Conservation (phyloP, 2,888 invertebrate genomes). For the Xestia ashworthii region DNA sequence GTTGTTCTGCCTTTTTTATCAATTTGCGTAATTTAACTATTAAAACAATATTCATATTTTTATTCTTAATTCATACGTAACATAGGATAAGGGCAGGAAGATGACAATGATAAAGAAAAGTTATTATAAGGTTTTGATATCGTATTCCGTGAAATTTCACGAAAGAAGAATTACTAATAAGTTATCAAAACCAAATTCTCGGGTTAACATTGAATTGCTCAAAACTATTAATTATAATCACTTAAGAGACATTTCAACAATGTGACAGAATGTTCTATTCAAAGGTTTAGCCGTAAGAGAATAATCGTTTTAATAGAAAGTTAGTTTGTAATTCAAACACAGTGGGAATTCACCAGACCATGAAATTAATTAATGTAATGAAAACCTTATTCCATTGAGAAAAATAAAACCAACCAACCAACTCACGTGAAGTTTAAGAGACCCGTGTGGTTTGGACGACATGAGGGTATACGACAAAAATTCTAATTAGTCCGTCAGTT, state of each 20-base stretch:
- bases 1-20: too few species aligned
- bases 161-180: not conserved
- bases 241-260: not conserved
- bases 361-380: constrained; percentile 8
- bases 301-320: constrained; percentile 15
- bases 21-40: too few species aligned
- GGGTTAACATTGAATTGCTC: not conserved
- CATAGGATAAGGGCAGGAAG: too few species aligned
- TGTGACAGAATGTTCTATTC: not conserved
- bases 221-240: not conserved
- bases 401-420: too few species aligned
- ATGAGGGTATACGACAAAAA: too few species aligned
- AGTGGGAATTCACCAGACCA: not conserved
- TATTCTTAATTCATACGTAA: too few species aligned
- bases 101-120: too few species aligned
- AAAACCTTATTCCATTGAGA: constrained; percentile 1
- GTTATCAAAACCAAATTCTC: not conserved
- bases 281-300: not conserved
- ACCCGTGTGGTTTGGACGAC: too few species aligned
- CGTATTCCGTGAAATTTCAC: not conserved
- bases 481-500: too few species aligned
- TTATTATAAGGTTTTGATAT: too few species aligned
- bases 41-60: too few species aligned
- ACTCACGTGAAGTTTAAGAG: too few species aligned
- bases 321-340: constrained; percentile 12